These are phyloP conservation scores for Phthorimaea operculella DNA, from an alignment of 1,140 invertebrate genomes.

Conservation along the genomic window DNA sequence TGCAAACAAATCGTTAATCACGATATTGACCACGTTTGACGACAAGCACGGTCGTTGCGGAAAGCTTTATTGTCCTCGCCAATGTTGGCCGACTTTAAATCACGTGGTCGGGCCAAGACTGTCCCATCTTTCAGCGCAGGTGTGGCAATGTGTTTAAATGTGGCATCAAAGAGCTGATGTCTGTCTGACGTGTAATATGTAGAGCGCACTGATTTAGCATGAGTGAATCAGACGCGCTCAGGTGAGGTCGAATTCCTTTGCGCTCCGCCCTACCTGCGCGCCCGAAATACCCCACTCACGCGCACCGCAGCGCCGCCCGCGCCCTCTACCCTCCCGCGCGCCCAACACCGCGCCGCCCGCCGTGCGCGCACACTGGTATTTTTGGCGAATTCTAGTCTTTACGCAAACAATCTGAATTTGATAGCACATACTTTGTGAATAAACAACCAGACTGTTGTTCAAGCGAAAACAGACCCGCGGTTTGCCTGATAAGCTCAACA, in stretches of 20 bases:
- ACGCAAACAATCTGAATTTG: conserved; percentile 19
- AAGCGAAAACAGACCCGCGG: no score
- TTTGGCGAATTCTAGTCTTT: conserved; percentile 24
- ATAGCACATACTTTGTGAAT: conserved; percentile 10
- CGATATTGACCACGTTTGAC: conserved; percentile 16
- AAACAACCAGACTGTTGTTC: not conserved
- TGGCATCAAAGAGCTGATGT: conserved; percentile 29
- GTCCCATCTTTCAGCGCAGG: not conserved
- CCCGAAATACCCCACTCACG: conserved; percentile 56
- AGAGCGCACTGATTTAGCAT: conserved; percentile 55
- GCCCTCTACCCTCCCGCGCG: conserved; percentile 27
- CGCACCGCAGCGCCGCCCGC: conserved; percentile 23
- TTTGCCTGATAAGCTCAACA: no score
- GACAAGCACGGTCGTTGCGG: not conserved
- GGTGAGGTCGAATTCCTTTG: conserved; percentile 62
- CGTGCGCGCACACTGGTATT: conserved; percentile 33
- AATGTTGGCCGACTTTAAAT: not conserved
- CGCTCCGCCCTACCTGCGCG: conserved; percentile 56
- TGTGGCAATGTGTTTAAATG: conserved; percentile 17
- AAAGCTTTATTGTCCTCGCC: not conserved
- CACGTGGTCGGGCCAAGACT: not conserved
- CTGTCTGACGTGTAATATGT: conserved; percentile 37
- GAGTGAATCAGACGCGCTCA: conserved; percentile 60
- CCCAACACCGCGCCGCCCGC: not conserved
- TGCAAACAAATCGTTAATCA: conserved; percentile 59